phyloP scores from a whole-genome alignment of 2,113 vertebrate species.

The Nesogale talazaci region DNA sequence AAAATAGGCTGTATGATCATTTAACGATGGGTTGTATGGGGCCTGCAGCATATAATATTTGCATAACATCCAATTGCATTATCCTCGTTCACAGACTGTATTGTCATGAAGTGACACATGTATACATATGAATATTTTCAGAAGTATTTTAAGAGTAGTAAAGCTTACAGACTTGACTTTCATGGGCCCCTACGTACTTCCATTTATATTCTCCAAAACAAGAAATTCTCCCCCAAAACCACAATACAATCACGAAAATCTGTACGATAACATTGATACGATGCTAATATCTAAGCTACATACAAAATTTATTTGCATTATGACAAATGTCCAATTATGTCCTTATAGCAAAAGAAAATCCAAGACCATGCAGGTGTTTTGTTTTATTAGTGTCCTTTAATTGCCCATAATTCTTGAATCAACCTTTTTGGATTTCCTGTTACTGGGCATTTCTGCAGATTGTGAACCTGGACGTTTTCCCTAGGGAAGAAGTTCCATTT shows the following conservation, averaged over 20 bases:
- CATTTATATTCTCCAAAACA: neutral
- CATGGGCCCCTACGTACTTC: neutral
- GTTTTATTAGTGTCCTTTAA: neutral
- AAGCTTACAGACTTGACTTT: neutral
- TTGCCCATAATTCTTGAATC: neutral
- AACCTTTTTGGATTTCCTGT: conserved; percentile 1
- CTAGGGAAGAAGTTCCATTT: neutral
- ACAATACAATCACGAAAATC: neutral
- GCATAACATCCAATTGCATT: neutral
- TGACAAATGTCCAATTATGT: neutral
- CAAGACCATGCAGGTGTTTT: neutral
- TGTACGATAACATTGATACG: conserved; percentile 24
- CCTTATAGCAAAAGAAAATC: conserved; percentile 45
- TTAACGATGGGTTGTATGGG: neutral
- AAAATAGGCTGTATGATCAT: neutral
- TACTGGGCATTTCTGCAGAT: neutral
- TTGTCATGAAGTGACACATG: neutral
- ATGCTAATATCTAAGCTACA: conserved; percentile 30
- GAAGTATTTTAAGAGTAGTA: neutral
- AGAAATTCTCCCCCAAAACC: conserved; percentile 10
- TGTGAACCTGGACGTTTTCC: neutral
- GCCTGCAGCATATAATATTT: neutral
- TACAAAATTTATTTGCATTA: conserved; percentile 34
- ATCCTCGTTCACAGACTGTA: neutral
- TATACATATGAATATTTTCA: neutral